Conservation (phyloP, 2,888 invertebrate genomes). For the Hesperia comma region DNA sequence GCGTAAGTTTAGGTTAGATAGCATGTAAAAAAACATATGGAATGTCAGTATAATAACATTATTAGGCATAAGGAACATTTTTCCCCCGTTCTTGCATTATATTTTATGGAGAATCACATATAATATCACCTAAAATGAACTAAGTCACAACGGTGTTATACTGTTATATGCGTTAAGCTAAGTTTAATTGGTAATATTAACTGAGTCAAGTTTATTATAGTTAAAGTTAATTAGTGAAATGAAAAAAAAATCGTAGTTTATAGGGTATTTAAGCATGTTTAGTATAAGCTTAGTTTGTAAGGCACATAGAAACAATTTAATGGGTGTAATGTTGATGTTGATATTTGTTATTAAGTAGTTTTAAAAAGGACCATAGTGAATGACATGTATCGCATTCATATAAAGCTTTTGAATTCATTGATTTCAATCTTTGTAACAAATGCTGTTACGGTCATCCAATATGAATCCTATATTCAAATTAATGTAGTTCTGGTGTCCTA, state of each 20-base stretch:
- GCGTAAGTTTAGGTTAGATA: neutral
- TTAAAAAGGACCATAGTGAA: neutral
- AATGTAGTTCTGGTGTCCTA: neutral
- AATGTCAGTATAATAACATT: neutral
- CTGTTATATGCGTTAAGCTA: neutral
- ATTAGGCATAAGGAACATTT: neutral
- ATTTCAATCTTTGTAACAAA: neutral
- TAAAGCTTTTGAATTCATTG: neutral
- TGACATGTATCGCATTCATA: neutral
- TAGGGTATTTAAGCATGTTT: neutral
- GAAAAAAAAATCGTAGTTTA: neutral
- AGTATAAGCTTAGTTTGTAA: neutral
- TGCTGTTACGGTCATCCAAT: neutral
- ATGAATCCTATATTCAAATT: neutral
- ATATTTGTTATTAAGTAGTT: neutral
- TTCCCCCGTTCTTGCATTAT: neutral
- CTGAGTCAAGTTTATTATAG: slow-evolving; percentile 3
- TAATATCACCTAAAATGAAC: neutral
- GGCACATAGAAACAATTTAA: neutral
- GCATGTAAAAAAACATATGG: neutral
- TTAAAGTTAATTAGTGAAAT: no score
- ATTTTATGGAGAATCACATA: neutral
- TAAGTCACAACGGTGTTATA: neutral
- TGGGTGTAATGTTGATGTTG: neutral
- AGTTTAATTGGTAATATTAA: neutral